These are phyloP conservation scores for Formicarius rufipectus DNA, from an alignment of 2,113 vertebrate species.

Conservation along the genomic window DNA sequence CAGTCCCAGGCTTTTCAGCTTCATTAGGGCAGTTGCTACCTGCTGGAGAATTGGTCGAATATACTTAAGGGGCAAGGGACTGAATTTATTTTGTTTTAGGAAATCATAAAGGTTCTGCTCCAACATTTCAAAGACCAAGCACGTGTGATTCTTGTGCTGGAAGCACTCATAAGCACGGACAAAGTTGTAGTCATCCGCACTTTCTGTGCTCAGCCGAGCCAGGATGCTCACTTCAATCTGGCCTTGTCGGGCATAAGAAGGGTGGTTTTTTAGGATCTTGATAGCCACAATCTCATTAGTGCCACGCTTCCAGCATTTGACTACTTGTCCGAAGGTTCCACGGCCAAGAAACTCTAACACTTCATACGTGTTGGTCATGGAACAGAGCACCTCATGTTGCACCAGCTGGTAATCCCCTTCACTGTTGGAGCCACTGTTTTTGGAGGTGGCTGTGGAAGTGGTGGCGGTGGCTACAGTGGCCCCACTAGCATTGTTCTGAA, in stretches of 20 bases:
- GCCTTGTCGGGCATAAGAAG: constrained; percentile 95
- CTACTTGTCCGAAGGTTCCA: constrained; percentile 97
- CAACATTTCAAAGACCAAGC: constrained; percentile 99
- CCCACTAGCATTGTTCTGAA: constrained; percentile 91
- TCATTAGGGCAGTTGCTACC: constrained; percentile 97
- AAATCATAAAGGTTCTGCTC: constrained; percentile 99
- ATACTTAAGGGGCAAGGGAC: constrained; percentile 95
- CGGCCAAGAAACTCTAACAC: constrained; percentile 96
- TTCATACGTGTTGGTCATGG: constrained; percentile 98
- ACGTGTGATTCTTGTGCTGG: constrained; percentile 99
- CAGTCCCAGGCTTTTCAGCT: constrained; percentile 94
- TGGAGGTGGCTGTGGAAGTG: constrained; percentile 93
- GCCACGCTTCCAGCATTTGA: constrained; percentile 98
- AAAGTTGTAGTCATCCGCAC: constrained; percentile 97
- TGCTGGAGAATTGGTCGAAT: constrained; percentile 97
- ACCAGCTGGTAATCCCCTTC: constrained; percentile 98
- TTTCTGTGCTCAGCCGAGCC: constrained; percentile 95
- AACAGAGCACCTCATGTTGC: constrained; percentile 98
- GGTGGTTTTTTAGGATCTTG: constrained; percentile 99
- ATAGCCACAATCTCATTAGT: constrained; percentile 99
- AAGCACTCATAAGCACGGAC: constrained; percentile 98
- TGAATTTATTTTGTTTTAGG: constrained; percentile 99
- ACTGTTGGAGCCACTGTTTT: constrained; percentile 94
- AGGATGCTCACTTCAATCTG: constrained; percentile 99
- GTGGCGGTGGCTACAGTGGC: constrained; percentile 87